phyloP scores from a whole-genome alignment of 2,888 invertebrate species.

The Sclerodermus sp. region DNA sequence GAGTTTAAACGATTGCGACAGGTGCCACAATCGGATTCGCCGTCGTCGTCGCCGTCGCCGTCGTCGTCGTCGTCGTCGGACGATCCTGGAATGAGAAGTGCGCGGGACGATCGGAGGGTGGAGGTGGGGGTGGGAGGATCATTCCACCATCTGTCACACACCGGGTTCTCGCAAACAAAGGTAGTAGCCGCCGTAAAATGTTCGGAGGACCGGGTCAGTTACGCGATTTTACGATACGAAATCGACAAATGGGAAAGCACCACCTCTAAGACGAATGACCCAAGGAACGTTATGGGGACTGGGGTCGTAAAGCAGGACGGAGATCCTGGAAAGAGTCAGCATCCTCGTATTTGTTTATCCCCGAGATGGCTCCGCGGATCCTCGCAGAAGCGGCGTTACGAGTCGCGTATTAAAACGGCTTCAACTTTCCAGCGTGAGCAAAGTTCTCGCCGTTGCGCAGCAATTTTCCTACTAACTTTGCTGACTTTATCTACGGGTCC shows the following conservation, averaged over 20 bases:
- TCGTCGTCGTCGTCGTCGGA: neutral
- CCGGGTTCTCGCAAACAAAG: neutral
- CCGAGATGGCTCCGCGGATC: constrained; percentile 12
- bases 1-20: too few relatives aligned
- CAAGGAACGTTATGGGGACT: neutral
- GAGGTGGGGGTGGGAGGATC: neutral
- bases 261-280: too few relatives aligned
- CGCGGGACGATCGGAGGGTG: neutral
- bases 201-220: neutral
- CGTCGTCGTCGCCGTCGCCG: neutral
- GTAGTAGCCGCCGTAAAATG: too few relatives aligned
- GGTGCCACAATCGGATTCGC: neutral
- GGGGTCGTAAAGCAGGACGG: constrained; percentile 1
- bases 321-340: too few relatives aligned
- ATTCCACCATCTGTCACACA: constrained; percentile 4
- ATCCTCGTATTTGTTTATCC: constrained; percentile 32
- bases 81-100: neutral
- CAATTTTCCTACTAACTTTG: constrained; percentile 21
- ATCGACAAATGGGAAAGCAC: neutral
- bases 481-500: neutral
- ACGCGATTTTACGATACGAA: constrained; percentile 4
- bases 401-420: constrained; percentile 37
- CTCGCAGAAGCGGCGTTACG: neutral
- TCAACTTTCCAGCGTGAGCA: constrained; percentile 25
- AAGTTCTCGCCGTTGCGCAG: constrained; percentile 23